A percentile compares a stretch with the other conserved stretches of the same genome.
These are phyloP conservation scores for Chiloscyllium punctatum DNA, from an alignment of 2,797 vertebrate species.

Conservation along the genomic window DNA sequence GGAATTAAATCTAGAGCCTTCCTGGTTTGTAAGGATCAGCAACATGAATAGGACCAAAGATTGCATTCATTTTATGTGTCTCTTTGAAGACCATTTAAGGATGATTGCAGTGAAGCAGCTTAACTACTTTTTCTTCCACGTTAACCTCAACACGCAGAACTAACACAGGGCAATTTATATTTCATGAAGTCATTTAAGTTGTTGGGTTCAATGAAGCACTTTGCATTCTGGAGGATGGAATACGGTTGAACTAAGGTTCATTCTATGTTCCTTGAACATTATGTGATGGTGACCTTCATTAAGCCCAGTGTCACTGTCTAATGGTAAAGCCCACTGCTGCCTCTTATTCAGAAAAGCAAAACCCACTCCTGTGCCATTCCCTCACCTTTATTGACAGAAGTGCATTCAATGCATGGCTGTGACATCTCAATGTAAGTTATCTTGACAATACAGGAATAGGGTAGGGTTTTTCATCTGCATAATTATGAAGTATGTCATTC, in stretches of 20 bases:
- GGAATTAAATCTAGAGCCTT: not conserved
- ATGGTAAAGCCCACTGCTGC: not conserved
- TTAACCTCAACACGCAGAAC: not conserved
- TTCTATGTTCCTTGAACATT: not conserved
- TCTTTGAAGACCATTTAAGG: not conserved
- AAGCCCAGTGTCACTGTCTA: not conserved
- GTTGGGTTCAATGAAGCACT: not conserved
- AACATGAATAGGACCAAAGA: not conserved
- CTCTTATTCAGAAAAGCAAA: not conserved
- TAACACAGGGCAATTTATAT: not conserved
- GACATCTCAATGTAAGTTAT: not conserved
- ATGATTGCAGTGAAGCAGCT: not conserved
- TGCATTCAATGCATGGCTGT: not conserved
- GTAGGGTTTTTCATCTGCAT: not conserved
- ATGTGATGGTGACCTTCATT: not conserved
- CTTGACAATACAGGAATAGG: conserved; percentile 4
- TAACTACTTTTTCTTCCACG: not conserved
- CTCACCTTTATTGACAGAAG: not conserved
- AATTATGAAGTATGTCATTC: conserved; percentile 17
- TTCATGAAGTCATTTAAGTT: not conserved
- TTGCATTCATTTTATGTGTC: not conserved
- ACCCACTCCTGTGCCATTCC: not conserved
- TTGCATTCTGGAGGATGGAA: not conserved
- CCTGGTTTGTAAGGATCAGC: not conserved
- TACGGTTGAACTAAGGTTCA: not conserved